Conservation (phyloP, 2,888 invertebrate genomes). For the Phortica magna region DNA sequence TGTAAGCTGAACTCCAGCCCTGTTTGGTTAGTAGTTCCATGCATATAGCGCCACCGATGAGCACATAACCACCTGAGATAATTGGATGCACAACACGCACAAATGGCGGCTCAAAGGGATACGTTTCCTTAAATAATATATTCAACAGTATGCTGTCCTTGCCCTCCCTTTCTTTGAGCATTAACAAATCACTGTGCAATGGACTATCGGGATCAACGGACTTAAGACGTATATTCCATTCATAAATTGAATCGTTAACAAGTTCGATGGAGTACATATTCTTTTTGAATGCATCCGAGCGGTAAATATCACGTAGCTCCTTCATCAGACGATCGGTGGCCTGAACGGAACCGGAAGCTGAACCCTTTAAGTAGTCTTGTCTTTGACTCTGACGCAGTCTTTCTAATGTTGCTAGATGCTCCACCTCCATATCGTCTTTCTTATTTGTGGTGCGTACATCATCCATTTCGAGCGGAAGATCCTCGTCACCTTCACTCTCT, state of each 20-base stretch:
- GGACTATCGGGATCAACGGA: slow-evolving; percentile 99
- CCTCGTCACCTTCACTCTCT: slow-evolving; percentile 85
- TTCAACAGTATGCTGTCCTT: slow-evolving; percentile 97
- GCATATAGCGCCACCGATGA: slow-evolving; percentile 99
- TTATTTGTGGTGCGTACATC: slow-evolving; percentile 85
- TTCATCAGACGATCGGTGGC: slow-evolving; percentile 99
- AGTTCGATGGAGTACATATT: slow-evolving; percentile 92
- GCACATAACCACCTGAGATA: slow-evolving; percentile 96
- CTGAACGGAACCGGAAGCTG: slow-evolving; percentile 97
- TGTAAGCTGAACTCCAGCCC: slow-evolving; percentile 99
- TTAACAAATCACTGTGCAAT: slow-evolving; percentile 93
- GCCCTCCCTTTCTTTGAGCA: slow-evolving; percentile 96
- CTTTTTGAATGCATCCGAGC: slow-evolving; percentile 97
- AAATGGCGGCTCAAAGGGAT: slow-evolving; percentile 99
- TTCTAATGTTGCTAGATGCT: slow-evolving; percentile 94
- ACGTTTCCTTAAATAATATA: slow-evolving; percentile 98
- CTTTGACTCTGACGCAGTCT: slow-evolving; percentile 96
- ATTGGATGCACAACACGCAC: slow-evolving; percentile 98
- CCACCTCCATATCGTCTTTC: slow-evolving; percentile 93
- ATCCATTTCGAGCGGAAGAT: slow-evolving; percentile 92
- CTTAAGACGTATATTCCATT: slow-evolving; percentile 98
- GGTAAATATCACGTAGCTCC: slow-evolving; percentile 98
- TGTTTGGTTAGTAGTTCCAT: slow-evolving; percentile 99
- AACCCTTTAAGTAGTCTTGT: slow-evolving; percentile 96
- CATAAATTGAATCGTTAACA: slow-evolving; percentile 98